phyloP scores from a whole-genome alignment of 1,140 invertebrate genomes.

The Leptopilina clavipes region DNA sequence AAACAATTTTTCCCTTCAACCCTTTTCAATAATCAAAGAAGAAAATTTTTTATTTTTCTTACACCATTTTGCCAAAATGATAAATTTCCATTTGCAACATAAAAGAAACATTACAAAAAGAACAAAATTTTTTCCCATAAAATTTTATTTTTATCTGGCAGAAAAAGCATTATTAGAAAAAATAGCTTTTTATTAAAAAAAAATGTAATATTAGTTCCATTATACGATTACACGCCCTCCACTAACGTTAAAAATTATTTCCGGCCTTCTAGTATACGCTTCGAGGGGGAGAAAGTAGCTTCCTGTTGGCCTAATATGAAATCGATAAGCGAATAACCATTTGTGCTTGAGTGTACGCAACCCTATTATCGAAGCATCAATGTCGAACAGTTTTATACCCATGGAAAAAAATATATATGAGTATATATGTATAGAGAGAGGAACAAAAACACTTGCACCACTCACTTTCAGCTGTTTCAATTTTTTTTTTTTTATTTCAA shows the following conservation, averaged over 20 bases:
- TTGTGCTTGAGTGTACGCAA: constrained; percentile 25
- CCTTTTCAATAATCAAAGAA: too few species aligned
- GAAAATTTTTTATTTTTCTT: too few species aligned
- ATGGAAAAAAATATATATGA: constrained; percentile 16
- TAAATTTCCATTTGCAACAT: background rate
- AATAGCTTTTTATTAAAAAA: background rate
- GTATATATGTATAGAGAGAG: background rate
- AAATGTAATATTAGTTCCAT: constrained; percentile 2
- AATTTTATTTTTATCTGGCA: background rate
- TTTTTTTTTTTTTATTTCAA: background rate
- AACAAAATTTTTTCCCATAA: too few species aligned
- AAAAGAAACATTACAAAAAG: too few species aligned
- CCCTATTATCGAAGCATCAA: constrained; percentile 32
- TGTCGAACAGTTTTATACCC: constrained; percentile 7
- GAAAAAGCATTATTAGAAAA: background rate
- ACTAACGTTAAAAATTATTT: constrained; percentile 26
- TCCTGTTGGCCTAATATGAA: constrained; percentile 34
- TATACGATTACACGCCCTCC: constrained; percentile 9
- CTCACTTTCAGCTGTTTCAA: constrained; percentile 17
- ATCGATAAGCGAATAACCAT: constrained; percentile 31
- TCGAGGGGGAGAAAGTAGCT: constrained; percentile 19
- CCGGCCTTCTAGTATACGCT: constrained; percentile 25
- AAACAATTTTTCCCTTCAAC: too few species aligned
- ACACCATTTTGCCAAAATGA: background rate
- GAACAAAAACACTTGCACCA: constrained; percentile 23